A percentile compares a stretch with the other conserved stretches of the same genome.
Conservation (phyloP, 30 jellyfish, hydroid and myxozoan genomes). For the Mastigias papua region DNA sequence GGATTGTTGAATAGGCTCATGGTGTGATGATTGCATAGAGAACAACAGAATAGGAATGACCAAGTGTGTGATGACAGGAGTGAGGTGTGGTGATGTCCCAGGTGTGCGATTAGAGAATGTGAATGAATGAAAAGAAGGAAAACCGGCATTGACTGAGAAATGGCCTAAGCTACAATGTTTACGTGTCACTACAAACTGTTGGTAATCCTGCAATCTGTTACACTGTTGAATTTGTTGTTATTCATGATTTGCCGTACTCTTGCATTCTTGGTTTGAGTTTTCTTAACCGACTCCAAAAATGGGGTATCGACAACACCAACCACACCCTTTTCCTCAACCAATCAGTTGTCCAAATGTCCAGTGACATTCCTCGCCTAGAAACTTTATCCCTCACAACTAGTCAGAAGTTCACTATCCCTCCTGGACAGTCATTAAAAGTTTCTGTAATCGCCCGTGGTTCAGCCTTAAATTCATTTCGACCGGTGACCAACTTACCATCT, state of each 20-base stretch:
- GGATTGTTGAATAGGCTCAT: too few species aligned
- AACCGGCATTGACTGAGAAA: too few species aligned
- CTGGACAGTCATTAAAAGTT: conserved; percentile 30
- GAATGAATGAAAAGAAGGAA: too few species aligned
- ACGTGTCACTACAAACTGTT: too few species aligned
- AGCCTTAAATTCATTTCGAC: conserved; percentile 19
- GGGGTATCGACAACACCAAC: conserved; percentile 61
- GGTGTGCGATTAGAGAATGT: too few species aligned
- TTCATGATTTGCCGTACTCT: conserved; percentile 49
- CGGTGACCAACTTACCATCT: conserved; percentile 6
- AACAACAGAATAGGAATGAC: too few species aligned
- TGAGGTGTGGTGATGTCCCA: too few species aligned
- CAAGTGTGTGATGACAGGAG: too few species aligned
- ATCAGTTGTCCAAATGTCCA: conserved; percentile 15
- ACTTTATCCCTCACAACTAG: neutral
- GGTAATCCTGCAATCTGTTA: conserved; percentile 54
- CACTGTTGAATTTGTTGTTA: conserved; percentile 45
- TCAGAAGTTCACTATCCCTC: conserved; percentile 2
- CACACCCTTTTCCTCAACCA: conserved; percentile 40
- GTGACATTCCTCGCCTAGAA: conserved; percentile 17
- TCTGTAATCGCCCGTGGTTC: conserved; percentile 10
- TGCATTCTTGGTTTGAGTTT: conserved; percentile 64
- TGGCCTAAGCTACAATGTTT: too few species aligned
- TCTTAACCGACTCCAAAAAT: conserved; percentile 30
- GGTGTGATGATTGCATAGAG: too few species aligned